Conservation (phyloP, 2,797 vertebrate genomes). For the Syngnathus rostellatus region DNA sequence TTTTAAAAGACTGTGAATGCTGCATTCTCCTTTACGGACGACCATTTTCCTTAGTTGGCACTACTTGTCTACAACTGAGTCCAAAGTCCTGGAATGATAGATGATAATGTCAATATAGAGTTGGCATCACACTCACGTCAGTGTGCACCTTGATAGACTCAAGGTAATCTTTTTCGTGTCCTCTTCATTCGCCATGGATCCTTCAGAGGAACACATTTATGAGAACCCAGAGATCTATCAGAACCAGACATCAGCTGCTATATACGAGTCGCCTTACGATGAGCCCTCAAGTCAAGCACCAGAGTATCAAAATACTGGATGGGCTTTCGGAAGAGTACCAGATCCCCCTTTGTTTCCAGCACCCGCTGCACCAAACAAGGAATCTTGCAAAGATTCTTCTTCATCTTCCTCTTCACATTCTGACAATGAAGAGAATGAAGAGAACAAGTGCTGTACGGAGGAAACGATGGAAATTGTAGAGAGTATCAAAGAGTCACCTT, state of each 20-base stretch:
- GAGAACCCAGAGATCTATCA: conserved; percentile 24
- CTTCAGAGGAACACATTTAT: conserved; percentile 18
- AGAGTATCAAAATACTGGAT: conserved; percentile 18
- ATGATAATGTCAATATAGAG: conserved; percentile 34
- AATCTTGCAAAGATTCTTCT: conserved; percentile 31
- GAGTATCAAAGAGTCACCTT: conserved; percentile 1
- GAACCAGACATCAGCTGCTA: not conserved
- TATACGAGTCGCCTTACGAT: not conserved
- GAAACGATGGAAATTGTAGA: conserved; percentile 7
- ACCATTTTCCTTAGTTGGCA: not conserved
- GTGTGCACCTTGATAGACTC: conserved; percentile 7
- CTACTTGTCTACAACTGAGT: conserved; percentile 22
- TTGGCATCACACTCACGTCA: conserved; percentile 19
- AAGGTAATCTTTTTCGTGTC: not conserved
- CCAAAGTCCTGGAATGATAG: conserved; percentile 44
- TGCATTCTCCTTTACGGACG: not conserved
- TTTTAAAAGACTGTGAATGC: not conserved
- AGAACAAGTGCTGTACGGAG: not conserved
- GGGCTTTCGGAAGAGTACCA: not conserved
- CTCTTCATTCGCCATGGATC: conserved; percentile 31
- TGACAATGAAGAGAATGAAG: conserved; percentile 1
- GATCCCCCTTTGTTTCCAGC: conserved; percentile 24
- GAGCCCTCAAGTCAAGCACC: not conserved
- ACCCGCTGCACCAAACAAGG: not conserved
- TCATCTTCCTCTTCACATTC: conserved; percentile 19